These are phyloP conservation scores for Dolichotis patagonum DNA, from an alignment of 2,113 vertebrate species.

Conservation along the genomic window DNA sequence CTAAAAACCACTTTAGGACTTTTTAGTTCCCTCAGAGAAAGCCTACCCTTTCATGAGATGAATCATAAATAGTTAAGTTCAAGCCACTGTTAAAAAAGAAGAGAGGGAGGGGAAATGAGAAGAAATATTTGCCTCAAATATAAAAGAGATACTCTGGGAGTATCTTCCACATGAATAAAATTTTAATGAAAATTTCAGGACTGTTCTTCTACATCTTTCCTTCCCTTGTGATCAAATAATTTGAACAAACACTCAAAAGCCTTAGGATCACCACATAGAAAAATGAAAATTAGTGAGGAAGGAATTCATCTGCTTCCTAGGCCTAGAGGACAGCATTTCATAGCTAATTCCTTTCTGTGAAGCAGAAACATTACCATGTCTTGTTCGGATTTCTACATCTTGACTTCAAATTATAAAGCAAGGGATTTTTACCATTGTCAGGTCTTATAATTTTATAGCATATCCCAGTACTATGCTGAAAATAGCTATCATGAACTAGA, in stretches of 20 bases:
- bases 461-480: not conserved
- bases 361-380: not conserved
- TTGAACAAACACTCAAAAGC: not conserved
- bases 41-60: slow-evolving; percentile 83
- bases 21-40: slow-evolving; percentile 86
- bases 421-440: slow-evolving; percentile 60
- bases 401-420: slow-evolving; percentile 53
- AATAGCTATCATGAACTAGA: not conserved
- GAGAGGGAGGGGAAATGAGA: slow-evolving; percentile 66
- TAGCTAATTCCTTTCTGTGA: not conserved
- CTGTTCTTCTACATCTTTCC: not conserved
- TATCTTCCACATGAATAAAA: not conserved
- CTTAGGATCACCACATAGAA: not conserved
- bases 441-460: slow-evolving; percentile 21
- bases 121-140: slow-evolving; percentile 28
- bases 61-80: slow-evolving; percentile 86
- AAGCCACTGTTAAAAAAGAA: slow-evolving; percentile 75
- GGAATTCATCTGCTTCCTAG: not conserved
- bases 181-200: not conserved
- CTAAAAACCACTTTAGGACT: slow-evolving; percentile 84
- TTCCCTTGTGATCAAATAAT: not conserved
- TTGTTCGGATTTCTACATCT: slow-evolving; percentile 21
- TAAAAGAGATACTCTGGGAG: not conserved
- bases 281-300: not conserved
- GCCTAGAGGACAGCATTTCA: not conserved